Evolutionary conservation across 2,113 vertebrate genomes (phyloP).

Genomic region (Anthoscopus minutus): DNA sequence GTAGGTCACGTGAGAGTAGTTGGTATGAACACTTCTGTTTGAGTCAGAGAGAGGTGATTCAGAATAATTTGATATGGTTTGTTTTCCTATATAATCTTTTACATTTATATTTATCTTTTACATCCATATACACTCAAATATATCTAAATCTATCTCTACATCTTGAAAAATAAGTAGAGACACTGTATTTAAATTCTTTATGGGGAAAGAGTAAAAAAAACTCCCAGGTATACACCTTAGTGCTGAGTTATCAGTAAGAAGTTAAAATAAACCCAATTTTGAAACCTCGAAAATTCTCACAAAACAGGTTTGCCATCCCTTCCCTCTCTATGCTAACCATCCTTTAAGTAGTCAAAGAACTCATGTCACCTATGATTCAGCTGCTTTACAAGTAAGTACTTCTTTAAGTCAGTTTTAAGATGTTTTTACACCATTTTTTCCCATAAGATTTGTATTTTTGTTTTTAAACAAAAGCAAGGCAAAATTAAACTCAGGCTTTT

Average conservation of each 20-base stretch:
- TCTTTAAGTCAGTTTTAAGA: neutral
- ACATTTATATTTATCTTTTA: too few relatives aligned
- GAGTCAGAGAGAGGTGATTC: neutral
- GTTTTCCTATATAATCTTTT: neutral
- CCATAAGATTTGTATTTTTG: fast-evolving
- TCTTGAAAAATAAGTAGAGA: neutral
- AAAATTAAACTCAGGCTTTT: neutral
- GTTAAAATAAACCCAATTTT: too few relatives aligned
- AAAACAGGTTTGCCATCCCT: neutral
- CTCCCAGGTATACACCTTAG: neutral
- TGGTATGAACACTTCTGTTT: neutral
- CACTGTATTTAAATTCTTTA: neutral
- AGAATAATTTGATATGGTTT: neutral
- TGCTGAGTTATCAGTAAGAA: neutral
- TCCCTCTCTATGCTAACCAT: neutral
- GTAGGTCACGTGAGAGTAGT: fast-evolving
- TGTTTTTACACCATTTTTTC: neutral
- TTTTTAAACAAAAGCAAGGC: neutral
- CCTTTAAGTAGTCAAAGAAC: fast-evolving
- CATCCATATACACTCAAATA: neutral
- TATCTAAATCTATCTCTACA: neutral
- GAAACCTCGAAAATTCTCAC: neutral
- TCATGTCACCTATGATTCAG: neutral
- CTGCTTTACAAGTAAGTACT: neutral
- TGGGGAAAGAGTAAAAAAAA: neutral